These are phyloP conservation scores for Thecocarcelia acutangulata DNA, from an alignment of 2,888 invertebrate genomes.

Conservation along the genomic window DNA sequence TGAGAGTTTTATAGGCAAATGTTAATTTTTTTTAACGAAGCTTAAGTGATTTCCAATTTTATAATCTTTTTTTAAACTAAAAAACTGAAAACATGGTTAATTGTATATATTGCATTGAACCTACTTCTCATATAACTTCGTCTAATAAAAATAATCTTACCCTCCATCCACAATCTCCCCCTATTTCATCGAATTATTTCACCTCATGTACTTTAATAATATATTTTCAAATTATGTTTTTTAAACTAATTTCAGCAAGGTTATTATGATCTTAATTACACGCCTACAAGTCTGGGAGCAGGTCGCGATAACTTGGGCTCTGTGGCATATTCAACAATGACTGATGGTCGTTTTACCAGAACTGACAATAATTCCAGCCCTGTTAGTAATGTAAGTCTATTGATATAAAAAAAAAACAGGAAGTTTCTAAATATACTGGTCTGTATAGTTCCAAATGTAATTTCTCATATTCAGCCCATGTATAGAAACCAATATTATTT, in stretches of 20 bases:
- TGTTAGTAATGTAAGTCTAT: conserved; percentile 80
- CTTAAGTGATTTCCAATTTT: too few species aligned
- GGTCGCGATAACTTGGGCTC: conserved; percentile 86
- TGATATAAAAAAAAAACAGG: not conserved
- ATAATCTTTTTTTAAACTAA: too few species aligned
- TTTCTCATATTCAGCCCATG: too few species aligned
- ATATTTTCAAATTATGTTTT: not conserved
- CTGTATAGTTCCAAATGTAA: too few species aligned
- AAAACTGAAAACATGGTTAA: conserved; percentile 13
- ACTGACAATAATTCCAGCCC: conserved; percentile 91
- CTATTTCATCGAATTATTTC: conserved; percentile 46
- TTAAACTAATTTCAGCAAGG: conserved; percentile 75
- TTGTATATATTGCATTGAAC: conserved; percentile 60
- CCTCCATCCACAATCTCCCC: conserved; percentile 48
- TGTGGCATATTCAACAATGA: conserved; percentile 87
- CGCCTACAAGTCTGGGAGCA: conserved; percentile 87
- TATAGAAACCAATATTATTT: too few species aligned
- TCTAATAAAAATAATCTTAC: conserved; percentile 47
- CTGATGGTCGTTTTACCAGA: conserved; percentile 87
- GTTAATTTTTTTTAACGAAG: too few species aligned
- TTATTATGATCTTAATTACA: conserved; percentile 89
- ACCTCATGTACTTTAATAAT: too few species aligned
- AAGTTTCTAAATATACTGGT: not conserved
- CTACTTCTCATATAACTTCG: conserved; percentile 64
- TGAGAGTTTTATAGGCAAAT: too few species aligned